Percentiles rank a stretch among this genome's conserved stretches.
These are phyloP conservation scores for Magallana ariakensis DNA, from an alignment of 1,140 invertebrate genomes.

Conservation along the genomic window DNA sequence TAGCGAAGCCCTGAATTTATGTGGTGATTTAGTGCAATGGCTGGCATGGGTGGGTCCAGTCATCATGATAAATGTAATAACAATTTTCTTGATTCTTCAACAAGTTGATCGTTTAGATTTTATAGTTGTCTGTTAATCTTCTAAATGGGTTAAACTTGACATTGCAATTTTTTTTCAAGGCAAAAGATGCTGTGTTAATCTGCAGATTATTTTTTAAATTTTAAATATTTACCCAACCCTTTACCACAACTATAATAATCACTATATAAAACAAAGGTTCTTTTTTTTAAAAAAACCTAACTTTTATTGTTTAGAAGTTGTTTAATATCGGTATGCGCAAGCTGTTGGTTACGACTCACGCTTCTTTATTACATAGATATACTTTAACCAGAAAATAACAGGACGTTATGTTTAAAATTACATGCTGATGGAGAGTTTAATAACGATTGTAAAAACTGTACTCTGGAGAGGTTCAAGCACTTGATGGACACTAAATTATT, in stretches of 20 bases:
- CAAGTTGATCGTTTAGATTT: conserved; percentile 10
- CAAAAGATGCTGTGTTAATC: too few relatives aligned
- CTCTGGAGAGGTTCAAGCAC: conserved; percentile 4
- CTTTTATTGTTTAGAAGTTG: too few relatives aligned
- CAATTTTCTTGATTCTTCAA: conserved; percentile 8
- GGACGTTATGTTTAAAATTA: background rate
- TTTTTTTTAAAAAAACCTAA: too few relatives aligned
- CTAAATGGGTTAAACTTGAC: too few relatives aligned
- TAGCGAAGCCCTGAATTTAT: background rate
- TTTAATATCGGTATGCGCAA: too few relatives aligned
- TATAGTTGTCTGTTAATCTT: background rate
- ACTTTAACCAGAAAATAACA: conserved; percentile 9
- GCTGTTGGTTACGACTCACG: background rate
- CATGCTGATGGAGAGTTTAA: conserved; percentile 28
- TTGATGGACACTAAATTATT: background rate
- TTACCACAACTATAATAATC: too few relatives aligned
- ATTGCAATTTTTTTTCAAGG: too few relatives aligned
- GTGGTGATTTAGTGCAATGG: background rate
- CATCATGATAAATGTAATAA: conserved; percentile 29
- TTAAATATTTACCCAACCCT: too few relatives aligned
- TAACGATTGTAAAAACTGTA: conserved; percentile 1
- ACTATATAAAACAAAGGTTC: too few relatives aligned
- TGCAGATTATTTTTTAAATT: too few relatives aligned
- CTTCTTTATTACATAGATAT: background rate
- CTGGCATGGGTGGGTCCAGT: background rate